Evolutionary conservation across 2,888 invertebrate species (phyloP).

Genomic region (Chrysotoxum bicinctum): DNA sequence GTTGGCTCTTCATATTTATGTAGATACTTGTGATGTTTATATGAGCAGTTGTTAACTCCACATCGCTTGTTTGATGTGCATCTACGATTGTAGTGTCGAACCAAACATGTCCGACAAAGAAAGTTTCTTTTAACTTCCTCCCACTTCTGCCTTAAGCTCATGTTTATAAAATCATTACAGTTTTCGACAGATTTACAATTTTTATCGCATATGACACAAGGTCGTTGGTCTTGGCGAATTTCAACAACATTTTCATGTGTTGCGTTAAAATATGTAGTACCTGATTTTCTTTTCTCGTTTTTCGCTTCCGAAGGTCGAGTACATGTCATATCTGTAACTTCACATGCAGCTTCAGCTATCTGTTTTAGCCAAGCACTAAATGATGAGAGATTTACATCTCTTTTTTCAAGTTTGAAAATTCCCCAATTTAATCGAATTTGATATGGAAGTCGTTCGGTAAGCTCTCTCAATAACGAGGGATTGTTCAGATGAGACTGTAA

Average conservation of each 20-base stretch:
- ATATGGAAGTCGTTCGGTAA: no score
- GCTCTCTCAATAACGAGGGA: neutral
- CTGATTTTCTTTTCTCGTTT: neutral
- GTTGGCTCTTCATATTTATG: no score
- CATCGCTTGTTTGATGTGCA: neutral
- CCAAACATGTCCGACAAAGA: neutral
- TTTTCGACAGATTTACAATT: neutral
- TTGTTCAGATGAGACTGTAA: neutral
- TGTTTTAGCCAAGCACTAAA: neutral
- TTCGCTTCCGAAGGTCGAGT: neutral
- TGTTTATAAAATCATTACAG: neutral
- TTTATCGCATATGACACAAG: neutral
- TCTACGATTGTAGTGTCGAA: neutral
- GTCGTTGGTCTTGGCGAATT: neutral
- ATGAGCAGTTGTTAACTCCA: no score
- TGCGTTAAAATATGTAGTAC: neutral
- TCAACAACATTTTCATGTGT: neutral
- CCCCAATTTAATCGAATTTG: no score
- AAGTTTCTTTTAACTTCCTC: neutral
- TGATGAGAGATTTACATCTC: neutral
- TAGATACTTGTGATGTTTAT: no score
- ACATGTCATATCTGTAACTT: neutral
- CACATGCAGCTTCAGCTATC: neutral
- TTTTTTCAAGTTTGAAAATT: neutral
- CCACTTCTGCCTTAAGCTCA: neutral